Evolutionary conservation across 2,888 invertebrate genomes (phyloP).

Genomic region (Balanococcus diminutus): DNA sequence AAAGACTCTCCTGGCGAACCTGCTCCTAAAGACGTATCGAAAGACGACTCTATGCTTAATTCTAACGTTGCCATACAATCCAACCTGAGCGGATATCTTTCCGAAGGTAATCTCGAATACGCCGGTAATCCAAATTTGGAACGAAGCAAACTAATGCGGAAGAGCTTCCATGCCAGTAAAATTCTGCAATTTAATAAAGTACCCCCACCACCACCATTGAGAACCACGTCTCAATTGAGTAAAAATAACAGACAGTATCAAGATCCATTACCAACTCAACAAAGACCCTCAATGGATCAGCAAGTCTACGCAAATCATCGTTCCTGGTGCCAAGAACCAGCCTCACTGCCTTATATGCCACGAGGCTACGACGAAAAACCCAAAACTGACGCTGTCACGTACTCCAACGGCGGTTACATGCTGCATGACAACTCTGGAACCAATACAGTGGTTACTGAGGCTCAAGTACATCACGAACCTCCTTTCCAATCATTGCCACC

Average conservation of each 20-base stretch:
- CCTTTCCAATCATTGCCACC: conserved; percentile 57
- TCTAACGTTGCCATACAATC: conserved; percentile 66
- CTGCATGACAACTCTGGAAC: conserved; percentile 58
- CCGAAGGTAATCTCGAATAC: conserved; percentile 85
- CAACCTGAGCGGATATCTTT: conserved; percentile 78
- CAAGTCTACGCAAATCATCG: conserved; percentile 42
- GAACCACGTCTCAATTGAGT: conserved; percentile 84
- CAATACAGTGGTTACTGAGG: conserved; percentile 77
- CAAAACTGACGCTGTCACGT: conserved; percentile 62
- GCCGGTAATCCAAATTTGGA: conserved; percentile 81
- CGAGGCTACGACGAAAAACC: conserved; percentile 62
- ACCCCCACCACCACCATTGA: conserved; percentile 81
- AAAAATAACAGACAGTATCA: conserved; percentile 62
- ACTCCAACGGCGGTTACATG: conserved; percentile 64
- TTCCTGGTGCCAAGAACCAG: conserved; percentile 64
- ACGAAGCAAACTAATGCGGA: conserved; percentile 84
- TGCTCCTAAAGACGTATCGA: conserved; percentile 62
- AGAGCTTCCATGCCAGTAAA: conserved; percentile 86
- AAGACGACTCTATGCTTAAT: conserved; percentile 73
- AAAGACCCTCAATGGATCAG: not conserved
- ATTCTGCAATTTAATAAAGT: conserved; percentile 83
- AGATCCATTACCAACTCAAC: not conserved
- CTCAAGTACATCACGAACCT: conserved; percentile 78
- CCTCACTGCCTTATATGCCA: conserved; percentile 69
- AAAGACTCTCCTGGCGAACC: conserved; percentile 61